Conservation (phyloP, 2,888 invertebrate species). For the Colostygia pectinataria region DNA sequence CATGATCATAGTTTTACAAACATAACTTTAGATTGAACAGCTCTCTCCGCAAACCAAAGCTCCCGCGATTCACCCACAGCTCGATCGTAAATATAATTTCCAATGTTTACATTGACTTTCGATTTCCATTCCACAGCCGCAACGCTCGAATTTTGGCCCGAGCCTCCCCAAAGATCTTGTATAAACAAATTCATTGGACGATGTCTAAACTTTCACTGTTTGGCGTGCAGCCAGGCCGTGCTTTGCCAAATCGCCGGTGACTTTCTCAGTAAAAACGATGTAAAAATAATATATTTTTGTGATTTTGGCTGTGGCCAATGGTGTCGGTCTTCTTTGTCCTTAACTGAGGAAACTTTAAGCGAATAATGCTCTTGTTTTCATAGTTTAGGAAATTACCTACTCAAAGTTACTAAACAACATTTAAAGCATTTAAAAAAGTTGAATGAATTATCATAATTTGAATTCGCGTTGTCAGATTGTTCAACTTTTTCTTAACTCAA, state of each 20-base stretch:
- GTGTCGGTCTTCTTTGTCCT: slow-evolving; percentile 40
- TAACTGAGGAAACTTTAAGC: slow-evolving; percentile 18
- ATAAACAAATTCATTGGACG: slow-evolving; percentile 75
- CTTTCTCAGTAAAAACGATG: slow-evolving; percentile 63
- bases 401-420: too few relatives aligned
- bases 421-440: too few relatives aligned
- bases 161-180: slow-evolving; percentile 48
- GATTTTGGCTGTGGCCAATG: slow-evolving; percentile 47
- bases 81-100: slow-evolving; percentile 52
- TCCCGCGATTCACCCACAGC: slow-evolving; percentile 36
- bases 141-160: slow-evolving; percentile 54
- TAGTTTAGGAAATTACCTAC: slow-evolving; percentile 5
- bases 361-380: slow-evolving; percentile 20
- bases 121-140: slow-evolving; percentile 50
- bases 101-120: slow-evolving; percentile 69
- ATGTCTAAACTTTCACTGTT: slow-evolving; percentile 75
- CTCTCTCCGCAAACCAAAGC: slow-evolving; percentile 24
- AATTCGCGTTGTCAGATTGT: too few relatives aligned
- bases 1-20: slow-evolving; percentile 22
- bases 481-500: too few relatives aligned
- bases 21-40: slow-evolving; percentile 26
- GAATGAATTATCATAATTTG: too few relatives aligned
- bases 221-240: slow-evolving; percentile 62
- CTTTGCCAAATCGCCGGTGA: slow-evolving; percentile 64
- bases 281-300: slow-evolving; percentile 68